Base-by-base conservation (phyloP, 1,140 invertebrate species). In the Zeugodacus cucurbitae region DNA sequence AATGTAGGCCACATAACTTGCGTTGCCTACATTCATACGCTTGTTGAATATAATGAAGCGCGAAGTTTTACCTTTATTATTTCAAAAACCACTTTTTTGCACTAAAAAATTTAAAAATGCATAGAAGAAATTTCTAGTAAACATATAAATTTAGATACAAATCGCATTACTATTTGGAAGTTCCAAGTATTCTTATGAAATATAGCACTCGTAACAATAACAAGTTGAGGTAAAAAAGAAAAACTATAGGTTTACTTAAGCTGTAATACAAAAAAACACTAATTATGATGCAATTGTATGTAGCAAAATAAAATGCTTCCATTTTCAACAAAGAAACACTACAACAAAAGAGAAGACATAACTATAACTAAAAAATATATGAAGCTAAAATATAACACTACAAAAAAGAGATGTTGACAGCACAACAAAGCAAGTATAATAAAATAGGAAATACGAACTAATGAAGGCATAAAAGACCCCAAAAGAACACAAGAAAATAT, bases 181-280 rank as follows among this genome's bases (percentile, higher is more conserved):
- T 48, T 82, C 41, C 74, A 82, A 48, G 5, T 82, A 82, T 82
- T 82, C 74, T 82, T 82, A 82, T 82, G 74, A 82, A 48, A 26
- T 48, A 48, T 48, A 54, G 41, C n/a, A 82, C 37, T 82, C 41
- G 74, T 82, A 82, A 82, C 74, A 82, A 82, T 82, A 82, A 82
- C 41, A 82, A n/a, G 4, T 48, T 29, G 48, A 82, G 7, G 8
- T 11, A 82, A 82, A 8, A 26, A 54, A 54, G 48, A 54, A 29
- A 82, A 82, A 48, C 48, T 44, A 48, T 26, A 82, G 3, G n/a
- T 3, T 48, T 82, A 82, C 44, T 82, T 82, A 37, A 82, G 34
- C 37, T 62, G 26, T 62, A 82, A 41, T 48, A 29, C n/a, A n/a
- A n/a, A n/a, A n/a, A 54, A 29, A 54, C 2, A 22, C 20, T 29